Conservation (phyloP, 2,113 vertebrate genomes). For the Corythornis cristatus region DNA sequence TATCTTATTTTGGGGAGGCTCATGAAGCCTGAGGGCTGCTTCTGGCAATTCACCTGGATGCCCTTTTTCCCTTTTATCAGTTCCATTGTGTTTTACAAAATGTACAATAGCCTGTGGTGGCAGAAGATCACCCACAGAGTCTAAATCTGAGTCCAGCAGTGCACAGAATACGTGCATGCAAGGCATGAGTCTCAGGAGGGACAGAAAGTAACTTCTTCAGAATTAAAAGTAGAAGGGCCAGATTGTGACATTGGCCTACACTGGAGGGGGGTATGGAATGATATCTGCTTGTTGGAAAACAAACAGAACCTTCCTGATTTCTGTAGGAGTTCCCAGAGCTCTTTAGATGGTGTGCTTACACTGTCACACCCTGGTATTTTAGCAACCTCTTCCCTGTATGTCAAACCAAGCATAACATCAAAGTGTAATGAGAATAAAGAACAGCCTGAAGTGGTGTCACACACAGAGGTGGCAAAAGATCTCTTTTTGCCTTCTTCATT, state of each 20-base stretch:
- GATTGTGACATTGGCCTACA: not conserved
- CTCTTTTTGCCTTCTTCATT: not conserved
- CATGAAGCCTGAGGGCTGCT: constrained; percentile 29
- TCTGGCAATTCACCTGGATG: constrained; percentile 51
- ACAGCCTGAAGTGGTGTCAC: constrained; percentile 20
- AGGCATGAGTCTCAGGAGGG: not conserved
- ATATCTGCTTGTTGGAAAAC: not conserved
- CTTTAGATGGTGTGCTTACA: not conserved
- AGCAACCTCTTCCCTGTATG: not conserved
- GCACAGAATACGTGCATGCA: not conserved
- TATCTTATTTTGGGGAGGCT: constrained; percentile 38
- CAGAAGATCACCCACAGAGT: not conserved
- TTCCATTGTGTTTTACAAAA: constrained; percentile 39
- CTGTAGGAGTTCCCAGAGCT: not conserved
- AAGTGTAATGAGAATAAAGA: constrained; percentile 21
- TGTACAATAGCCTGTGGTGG: not conserved
- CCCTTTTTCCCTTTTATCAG: constrained; percentile 53
- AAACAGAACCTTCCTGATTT: not conserved
- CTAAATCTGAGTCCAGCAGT: constrained; percentile 25
- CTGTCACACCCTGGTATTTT: not conserved
- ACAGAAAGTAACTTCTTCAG: not conserved
- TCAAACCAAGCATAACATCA: constrained; percentile 28
- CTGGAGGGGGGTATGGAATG: not conserved
- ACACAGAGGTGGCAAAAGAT: not conserved
- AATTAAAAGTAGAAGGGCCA: constrained; percentile 8